Evolutionary conservation across 2,797 vertebrate genomes (phyloP).

Genomic region (Ispidina lecontei): DNA sequence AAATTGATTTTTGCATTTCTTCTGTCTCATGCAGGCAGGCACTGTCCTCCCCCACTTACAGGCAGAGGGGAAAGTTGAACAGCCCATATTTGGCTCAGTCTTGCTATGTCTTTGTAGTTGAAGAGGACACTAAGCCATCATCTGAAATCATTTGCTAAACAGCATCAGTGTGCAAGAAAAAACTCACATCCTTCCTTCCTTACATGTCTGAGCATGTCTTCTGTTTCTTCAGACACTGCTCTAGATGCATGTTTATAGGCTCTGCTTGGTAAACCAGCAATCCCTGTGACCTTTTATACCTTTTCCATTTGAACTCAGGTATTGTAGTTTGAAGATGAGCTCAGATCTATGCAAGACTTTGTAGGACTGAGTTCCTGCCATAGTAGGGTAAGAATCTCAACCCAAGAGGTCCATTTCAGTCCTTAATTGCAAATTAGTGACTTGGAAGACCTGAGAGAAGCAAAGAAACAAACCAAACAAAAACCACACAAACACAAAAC

Average conservation of each 20-base stretch:
- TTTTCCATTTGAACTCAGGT: neutral
- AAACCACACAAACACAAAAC: neutral
- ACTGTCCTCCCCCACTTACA: fast-evolving
- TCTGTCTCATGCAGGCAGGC: neutral
- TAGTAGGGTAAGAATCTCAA: neutral
- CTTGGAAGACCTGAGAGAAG: neutral
- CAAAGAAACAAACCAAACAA: neutral
- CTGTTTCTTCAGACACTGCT: neutral
- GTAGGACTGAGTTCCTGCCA: neutral
- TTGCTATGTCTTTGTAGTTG: neutral
- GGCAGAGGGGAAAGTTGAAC: neutral
- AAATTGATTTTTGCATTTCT: neutral
- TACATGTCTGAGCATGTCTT: neutral
- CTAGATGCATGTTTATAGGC: neutral
- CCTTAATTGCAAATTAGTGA: neutral
- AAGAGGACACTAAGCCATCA: neutral
- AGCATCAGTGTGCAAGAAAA: neutral
- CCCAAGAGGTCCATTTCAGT: neutral
- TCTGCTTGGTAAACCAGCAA: neutral
- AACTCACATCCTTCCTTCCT: neutral
- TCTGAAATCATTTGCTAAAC: neutral
- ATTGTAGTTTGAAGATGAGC: neutral
- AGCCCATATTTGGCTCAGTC: fast-evolving
- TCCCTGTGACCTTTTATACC: neutral
- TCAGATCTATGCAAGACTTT: neutral